Conservation (phyloP, 2,888 invertebrate genomes). For the Diarsia dahlii region DNA sequence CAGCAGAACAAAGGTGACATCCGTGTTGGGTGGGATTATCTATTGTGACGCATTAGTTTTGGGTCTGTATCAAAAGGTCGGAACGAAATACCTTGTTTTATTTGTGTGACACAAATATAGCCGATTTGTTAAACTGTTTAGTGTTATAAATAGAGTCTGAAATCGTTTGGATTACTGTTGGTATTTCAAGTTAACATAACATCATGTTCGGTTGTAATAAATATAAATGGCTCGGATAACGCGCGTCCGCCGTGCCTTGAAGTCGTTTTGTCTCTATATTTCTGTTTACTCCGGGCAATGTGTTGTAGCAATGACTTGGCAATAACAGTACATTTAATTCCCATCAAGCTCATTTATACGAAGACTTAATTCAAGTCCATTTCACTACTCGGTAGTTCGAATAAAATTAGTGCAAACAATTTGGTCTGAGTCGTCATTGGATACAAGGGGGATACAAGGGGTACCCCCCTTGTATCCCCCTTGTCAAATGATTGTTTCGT, state of each 20-base stretch:
- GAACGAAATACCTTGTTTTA: constrained; percentile 30
- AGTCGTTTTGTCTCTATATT: constrained; percentile 48
- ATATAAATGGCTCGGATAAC: constrained; percentile 44
- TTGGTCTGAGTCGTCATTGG: constrained; percentile 43
- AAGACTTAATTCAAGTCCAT: constrained; percentile 53
- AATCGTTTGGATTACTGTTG: constrained; percentile 40
- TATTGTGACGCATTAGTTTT: constrained; percentile 54
- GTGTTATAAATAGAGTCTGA: constrained; percentile 24
- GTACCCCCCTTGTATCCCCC: too few species aligned
- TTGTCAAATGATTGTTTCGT: constrained; percentile 64
- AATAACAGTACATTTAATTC: constrained; percentile 54
- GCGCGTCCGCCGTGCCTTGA: constrained; percentile 35
- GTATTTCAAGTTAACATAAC: constrained; percentile 26
- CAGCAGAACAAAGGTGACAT: constrained; percentile 56
- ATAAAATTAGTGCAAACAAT: constrained; percentile 66
- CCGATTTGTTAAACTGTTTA: constrained; percentile 38
- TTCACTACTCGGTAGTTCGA: constrained; percentile 49
- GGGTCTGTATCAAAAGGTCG: constrained; percentile 46
- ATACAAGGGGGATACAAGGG: constrained; percentile 23
- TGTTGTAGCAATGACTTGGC: constrained; percentile 31
- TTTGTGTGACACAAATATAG: constrained; percentile 37
- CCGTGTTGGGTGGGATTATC: constrained; percentile 57
- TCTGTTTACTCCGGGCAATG: constrained; percentile 34
- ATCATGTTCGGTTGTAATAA: constrained; percentile 38
- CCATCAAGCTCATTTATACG: constrained; percentile 51